Conservation (phyloP, 1,140 invertebrate genomes). For the Drosophila sp. region DNA sequence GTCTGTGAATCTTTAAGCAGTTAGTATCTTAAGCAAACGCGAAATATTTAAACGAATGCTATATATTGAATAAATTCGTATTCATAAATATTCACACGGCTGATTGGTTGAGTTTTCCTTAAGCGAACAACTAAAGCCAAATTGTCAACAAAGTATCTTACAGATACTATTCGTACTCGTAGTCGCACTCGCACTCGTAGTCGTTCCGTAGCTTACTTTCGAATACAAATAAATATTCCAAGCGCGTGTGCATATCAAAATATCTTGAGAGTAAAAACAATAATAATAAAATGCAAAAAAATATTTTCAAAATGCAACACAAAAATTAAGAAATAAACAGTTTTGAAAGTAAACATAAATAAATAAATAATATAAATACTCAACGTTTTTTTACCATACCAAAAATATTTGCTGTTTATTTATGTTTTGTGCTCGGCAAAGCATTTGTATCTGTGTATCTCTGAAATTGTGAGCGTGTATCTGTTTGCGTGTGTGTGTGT, state of each 20-base stretch:
- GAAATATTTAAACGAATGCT: slow-evolving; percentile 10
- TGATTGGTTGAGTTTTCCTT: slow-evolving; percentile 34
- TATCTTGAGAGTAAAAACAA: slow-evolving; percentile 24
- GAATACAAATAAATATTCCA: slow-evolving; percentile 31
- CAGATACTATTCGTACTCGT: slow-evolving; percentile 18
- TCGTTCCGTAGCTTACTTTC: slow-evolving; percentile 24
- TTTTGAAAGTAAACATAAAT: slow-evolving; percentile 9
- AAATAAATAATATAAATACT: slow-evolving; percentile 28
- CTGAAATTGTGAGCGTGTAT: background rate
- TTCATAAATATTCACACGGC: background rate
- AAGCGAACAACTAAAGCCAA: slow-evolving; percentile 33
- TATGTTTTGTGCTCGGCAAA: slow-evolving; percentile 47
- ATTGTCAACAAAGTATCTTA: slow-evolving; percentile 35
- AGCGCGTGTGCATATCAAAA: slow-evolving; percentile 47
- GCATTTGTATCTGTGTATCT: slow-evolving; percentile 6
- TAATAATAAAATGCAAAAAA: slow-evolving; percentile 41
- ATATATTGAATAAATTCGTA: background rate
- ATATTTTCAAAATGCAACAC: slow-evolving; percentile 60
- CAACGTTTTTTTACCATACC: slow-evolving; percentile 30
- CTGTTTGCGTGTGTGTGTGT: slow-evolving; percentile 38
- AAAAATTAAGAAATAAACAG: slow-evolving; percentile 47
- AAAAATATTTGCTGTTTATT: slow-evolving; percentile 66
- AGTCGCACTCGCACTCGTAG: slow-evolving; percentile 1
- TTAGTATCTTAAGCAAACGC: background rate
- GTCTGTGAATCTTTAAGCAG: slow-evolving; percentile 9